These are phyloP conservation scores for Oenanthe melanoleuca DNA, from an alignment of 2,113 vertebrate species.

Conservation along the genomic window DNA sequence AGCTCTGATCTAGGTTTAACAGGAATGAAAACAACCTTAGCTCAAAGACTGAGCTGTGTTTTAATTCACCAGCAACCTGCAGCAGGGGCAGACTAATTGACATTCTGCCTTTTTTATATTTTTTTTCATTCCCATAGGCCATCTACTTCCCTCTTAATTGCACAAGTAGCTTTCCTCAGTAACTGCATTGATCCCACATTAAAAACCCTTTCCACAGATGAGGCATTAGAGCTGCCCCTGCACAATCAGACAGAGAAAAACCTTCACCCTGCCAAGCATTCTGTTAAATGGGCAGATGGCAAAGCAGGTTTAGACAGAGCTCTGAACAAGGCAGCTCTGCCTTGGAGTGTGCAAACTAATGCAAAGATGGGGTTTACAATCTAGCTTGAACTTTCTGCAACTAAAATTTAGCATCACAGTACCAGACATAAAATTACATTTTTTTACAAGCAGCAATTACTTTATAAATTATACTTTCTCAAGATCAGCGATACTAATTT, in stretches of 20 bases:
- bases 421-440: neutral
- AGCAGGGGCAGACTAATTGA: neutral
- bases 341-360: neutral
- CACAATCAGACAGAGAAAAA: neutral
- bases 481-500: neutral
- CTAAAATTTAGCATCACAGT: neutral
- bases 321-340: neutral
- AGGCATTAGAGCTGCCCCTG: neutral
- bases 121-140: neutral
- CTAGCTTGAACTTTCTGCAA: neutral
- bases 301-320: neutral
- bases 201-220: neutral
- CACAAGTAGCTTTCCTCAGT: neutral
- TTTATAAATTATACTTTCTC: neutral
- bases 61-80: neutral
- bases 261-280: neutral
- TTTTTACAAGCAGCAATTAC: neutral
- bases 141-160: neutral
- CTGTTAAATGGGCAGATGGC: neutral
- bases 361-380: neutral
- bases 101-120: neutral
- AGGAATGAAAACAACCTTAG: neutral
- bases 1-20: neutral
- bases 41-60: neutral
- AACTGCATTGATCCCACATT: neutral